These are phyloP conservation scores for Drosophila nikananu DNA, from an alignment of 1,140 invertebrate genomes.

Conservation along the genomic window DNA sequence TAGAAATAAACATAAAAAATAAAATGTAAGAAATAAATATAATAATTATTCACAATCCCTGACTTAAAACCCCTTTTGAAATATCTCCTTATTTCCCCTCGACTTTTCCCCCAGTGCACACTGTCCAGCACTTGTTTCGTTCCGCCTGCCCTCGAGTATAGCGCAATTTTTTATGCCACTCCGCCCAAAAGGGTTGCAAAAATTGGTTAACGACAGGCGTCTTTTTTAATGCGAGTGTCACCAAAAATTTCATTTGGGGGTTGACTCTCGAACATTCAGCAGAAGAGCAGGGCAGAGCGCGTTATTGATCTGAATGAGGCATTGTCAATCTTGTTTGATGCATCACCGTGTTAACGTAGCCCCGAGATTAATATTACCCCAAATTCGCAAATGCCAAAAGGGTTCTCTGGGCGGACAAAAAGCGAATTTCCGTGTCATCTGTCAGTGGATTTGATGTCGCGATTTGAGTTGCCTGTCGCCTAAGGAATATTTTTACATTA, in stretches of 20 bases:
- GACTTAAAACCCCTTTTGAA: not conserved
- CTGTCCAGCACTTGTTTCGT: slow-evolving; percentile 68
- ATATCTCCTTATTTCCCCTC: rapidly evolving
- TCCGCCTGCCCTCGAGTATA: slow-evolving; percentile 75
- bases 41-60: too few species aligned
- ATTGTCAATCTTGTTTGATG: slow-evolving; percentile 80
- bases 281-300: slow-evolving; percentile 14
- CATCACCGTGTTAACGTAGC: slow-evolving; percentile 44
- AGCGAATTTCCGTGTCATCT: slow-evolving; percentile 78
- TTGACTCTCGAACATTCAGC: slow-evolving; percentile 41
- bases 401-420: slow-evolving; percentile 51
- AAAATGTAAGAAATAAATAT: too few species aligned
- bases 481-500: slow-evolving; percentile 1
- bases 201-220: slow-evolving; percentile 44
- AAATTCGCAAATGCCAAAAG: slow-evolving; percentile 44
- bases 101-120: not conserved
- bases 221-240: slow-evolving; percentile 62
- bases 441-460: slow-evolving; percentile 69
- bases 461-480: slow-evolving; percentile 34
- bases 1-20: too few species aligned
- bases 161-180: slow-evolving; percentile 73
- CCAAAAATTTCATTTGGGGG: slow-evolving; percentile 53
- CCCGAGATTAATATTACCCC: slow-evolving; percentile 69
- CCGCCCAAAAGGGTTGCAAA: slow-evolving; percentile 74
- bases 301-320: slow-evolving; percentile 75